Percentiles rank a stretch among this genome's conserved stretches.
These are phyloP conservation scores for Melipona beecheii DNA, from an alignment of 2,888 invertebrate genomes.

Conservation along the genomic window DNA sequence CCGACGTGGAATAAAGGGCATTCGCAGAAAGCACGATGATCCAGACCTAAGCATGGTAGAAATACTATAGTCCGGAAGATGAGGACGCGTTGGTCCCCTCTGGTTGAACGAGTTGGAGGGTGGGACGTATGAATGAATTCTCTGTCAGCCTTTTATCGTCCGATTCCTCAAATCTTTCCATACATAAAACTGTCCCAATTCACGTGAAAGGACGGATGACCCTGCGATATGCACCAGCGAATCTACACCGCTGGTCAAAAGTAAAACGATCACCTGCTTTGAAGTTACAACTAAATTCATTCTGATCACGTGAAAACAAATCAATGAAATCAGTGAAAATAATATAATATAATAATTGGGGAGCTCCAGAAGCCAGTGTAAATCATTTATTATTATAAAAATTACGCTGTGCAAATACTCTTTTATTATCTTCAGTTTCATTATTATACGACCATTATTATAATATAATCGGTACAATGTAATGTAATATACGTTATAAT, in stretches of 20 bases:
- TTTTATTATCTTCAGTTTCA: no score
- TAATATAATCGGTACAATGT: no score
- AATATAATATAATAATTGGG: no score
- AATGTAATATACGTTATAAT: no score
- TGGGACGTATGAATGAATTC: constrained; percentile 77
- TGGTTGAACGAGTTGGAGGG: constrained; percentile 11
- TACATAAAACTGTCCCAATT: constrained; percentile 68
- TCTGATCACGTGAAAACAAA: background rate
- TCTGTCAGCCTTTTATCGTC: constrained; percentile 77
- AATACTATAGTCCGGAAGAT: constrained; percentile 29
- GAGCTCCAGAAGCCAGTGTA: no score
- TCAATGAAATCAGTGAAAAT: background rate
- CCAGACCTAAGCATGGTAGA: background rate
- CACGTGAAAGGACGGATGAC: constrained; percentile 51
- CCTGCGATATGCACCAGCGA: constrained; percentile 55
- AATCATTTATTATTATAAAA: no score
- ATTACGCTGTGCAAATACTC: no score
- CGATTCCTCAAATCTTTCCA: constrained; percentile 76
- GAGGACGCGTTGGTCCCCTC: constrained; percentile 32
- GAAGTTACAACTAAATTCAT: background rate
- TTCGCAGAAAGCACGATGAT: constrained; percentile 29
- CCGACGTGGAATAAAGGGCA: constrained; percentile 1
- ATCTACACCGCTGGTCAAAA: background rate
- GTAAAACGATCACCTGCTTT: background rate
- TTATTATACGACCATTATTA: no score